phyloP scores from a whole-genome alignment of 2,113 vertebrate genomes.

The Lathamus discolor region DNA sequence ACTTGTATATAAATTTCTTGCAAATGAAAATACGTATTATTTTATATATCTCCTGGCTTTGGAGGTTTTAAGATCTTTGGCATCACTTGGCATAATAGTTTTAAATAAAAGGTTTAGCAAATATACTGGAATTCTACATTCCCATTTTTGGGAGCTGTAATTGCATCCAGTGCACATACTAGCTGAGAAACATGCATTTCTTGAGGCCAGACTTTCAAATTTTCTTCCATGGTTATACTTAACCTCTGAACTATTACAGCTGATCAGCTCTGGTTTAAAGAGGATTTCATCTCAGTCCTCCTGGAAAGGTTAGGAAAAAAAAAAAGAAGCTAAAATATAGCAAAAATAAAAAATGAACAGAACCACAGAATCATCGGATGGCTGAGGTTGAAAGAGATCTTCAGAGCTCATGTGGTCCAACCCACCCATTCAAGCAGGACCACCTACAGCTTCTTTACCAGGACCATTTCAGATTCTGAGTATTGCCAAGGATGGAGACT shows the following conservation, averaged over 20 bases:
- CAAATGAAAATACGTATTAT: background rate
- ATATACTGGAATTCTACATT: background rate
- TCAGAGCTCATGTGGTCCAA: background rate
- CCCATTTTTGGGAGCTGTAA: background rate
- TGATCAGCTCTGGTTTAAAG: background rate
- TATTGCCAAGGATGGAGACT: background rate
- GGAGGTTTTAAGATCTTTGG: background rate
- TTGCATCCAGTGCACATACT: background rate
- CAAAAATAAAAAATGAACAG: background rate
- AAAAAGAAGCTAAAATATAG: background rate
- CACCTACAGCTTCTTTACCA: background rate
- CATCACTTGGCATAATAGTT: background rate
- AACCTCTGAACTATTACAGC: background rate
- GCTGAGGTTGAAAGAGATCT: background rate
- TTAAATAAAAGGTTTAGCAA: background rate
- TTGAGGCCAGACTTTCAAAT: background rate
- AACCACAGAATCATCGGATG: background rate
- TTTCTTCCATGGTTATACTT: background rate
- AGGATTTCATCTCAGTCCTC: background rate
- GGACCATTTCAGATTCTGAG: background rate
- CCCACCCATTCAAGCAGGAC: background rate
- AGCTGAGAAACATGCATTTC: background rate
- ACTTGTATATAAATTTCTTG: background rate
- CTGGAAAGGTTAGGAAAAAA: background rate
- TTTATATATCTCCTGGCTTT: background rate